Base-by-base conservation (phyloP, 2,888 invertebrate genomes). In the Melanotus villosus region DNA sequence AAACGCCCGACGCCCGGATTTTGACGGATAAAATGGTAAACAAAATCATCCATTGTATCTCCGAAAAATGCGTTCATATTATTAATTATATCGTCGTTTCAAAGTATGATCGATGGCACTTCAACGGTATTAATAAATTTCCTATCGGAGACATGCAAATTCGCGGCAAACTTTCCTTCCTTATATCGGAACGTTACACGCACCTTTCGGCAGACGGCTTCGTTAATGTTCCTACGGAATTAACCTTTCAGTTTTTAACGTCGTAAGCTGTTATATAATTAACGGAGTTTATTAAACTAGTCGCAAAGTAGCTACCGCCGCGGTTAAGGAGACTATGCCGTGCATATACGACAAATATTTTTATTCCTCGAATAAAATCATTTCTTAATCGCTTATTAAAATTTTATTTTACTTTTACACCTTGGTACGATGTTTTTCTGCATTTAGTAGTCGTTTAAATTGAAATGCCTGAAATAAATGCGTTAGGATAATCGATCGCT, bases 21-120 rank as follows among this genome's bases (percentile, higher is more conserved):
- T 71, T 68, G 62, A 71, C 71, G 67, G 59, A 60, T 68, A 73
- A 73, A 72, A 70, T 70, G 43, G 62, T 65, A 58, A 66, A 59
- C 60, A 65, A 65, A 57, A 63, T 63, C 52, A 50, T 38, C 54
- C 52, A 63, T 63, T 63, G 63, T 63, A 52, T 63, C 38, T 63
- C 52, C 21, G 38, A 56, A 56, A 56, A 56, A 38, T 56, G 38
- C 56, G 34, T 14, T 38, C 56, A 38, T 38, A 38, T 38, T 56
- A 56, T 56, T 38, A 56, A 56, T 56, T 56, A 56, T 56, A 56
- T 38, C 56, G 36, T 56, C 56, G n/a, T 56, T 56, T 38, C 36
- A 56, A 56, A 56, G 21, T 56, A 56, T 56, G 56, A 56, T 56
- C 21, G 56, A 56, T 56, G 34, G 56, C 56, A 36, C 56, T 38